A percentile compares a stretch with the other conserved stretches of the same genome.
These are phyloP conservation scores for Epirrhoe alternata DNA, from an alignment of 2,888 invertebrate genomes.

Conservation along the genomic window DNA sequence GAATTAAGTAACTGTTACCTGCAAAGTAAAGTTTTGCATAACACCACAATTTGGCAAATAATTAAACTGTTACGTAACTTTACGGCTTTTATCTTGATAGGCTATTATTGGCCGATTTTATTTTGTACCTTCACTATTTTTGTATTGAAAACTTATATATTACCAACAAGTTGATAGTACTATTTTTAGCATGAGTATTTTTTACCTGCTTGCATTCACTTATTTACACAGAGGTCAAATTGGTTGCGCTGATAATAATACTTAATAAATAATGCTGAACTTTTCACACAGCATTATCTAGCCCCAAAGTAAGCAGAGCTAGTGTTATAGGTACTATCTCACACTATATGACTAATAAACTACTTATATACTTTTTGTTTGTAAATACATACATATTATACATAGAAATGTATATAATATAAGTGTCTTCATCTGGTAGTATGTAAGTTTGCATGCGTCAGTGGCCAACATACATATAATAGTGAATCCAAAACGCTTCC, in stretches of 20 bases:
- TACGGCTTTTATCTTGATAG: conserved; percentile 45
- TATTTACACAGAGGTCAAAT: neutral
- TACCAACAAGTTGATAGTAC: neutral
- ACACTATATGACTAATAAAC: no score
- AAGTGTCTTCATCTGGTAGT: no score
- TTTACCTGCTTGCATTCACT: neutral
- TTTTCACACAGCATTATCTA: no score
- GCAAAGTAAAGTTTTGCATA: conserved; percentile 35
- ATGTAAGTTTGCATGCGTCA: no score
- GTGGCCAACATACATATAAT: no score
- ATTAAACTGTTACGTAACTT: conserved; percentile 50
- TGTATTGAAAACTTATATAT: neutral
- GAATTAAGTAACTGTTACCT: conserved; percentile 21
- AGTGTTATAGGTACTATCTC: no score
- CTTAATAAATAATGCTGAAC: no score
- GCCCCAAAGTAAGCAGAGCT: no score
- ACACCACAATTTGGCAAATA: conserved; percentile 37
- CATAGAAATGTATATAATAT: no score
- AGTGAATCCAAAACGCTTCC: neutral
- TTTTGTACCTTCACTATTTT: neutral
- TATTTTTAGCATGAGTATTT: neutral
- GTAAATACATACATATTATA: no score
- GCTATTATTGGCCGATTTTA: neutral
- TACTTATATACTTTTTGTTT: no score
- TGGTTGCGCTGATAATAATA: neutral